Base-by-base conservation (phyloP, 2,797 vertebrate species). In the Neopelma chrysocephalum region DNA sequence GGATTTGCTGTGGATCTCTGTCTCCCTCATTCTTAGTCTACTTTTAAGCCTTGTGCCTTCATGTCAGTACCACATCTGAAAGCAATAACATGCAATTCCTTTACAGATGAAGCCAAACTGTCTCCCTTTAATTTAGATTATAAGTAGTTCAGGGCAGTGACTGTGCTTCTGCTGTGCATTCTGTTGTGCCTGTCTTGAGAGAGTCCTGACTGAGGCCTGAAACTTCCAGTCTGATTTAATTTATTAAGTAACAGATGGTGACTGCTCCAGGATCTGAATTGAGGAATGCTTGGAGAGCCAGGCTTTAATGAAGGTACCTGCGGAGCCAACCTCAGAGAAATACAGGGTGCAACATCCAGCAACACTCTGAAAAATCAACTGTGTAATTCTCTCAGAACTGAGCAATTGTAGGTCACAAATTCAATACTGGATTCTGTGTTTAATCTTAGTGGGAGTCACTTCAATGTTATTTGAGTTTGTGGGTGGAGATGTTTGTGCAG, bases 401-500 rank as follows among this genome's bases (percentile, higher is more conserved):
- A 89, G 56, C 58, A 88, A 31, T 56, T 70, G 34, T 23, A 58
- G 66, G 89, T 91, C 83, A 77, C 62, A 82, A 48, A 89, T 89
- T 48, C 62, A 40, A 7, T 65, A 18, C 17, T 89, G 72, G 38
- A 58, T 94, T 87, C 86, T 93, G 62, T 82, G 79, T 85, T 96
- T 91, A 80, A 81, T 93, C 79, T 60, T 72, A 51, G 51, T 82
- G 60, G 80, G 82, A 93, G 81, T 94, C 57, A 40, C 64, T 90
- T 94, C 66, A 31, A 17, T 81, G 58, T 88, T 82, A 25, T 80
- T 64, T 42, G 77, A 80, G 56, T 77, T 90, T 86, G 78, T 89
- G 91, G 87, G 91, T 93, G 87, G 95, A 95, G 79, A 93, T 93
- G 82, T 95, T 94, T 94, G 72, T 96, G 72, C 68, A 64, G 71